Base-by-base conservation (phyloP, 2,888 invertebrate species). In the Bombylius discolor region DNA sequence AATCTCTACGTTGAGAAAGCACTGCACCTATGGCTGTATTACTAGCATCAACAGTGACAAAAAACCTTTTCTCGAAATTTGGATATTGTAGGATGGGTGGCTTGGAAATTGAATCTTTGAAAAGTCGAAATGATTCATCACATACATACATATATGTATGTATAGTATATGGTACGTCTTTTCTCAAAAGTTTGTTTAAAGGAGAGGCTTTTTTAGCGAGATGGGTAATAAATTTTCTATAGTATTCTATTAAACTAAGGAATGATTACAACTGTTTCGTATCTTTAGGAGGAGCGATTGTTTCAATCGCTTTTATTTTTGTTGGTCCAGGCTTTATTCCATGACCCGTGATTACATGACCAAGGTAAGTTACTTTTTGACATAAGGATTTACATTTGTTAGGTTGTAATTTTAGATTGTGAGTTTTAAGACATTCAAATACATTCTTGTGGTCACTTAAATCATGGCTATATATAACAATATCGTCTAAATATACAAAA, bases 51-150 rank as follows among this genome's bases (percentile, higher is more conserved):
- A 7, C 6, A 1, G 39, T 42, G 8, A 42, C 11, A 4, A 11
- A 5, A 11, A 42, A 42, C 11, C 11, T 8, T 42, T 42, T 11
- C 11, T 42, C 39, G 3, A 11, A 42, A 11, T 42, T 11, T 1
- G 39, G 39, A 11, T 11, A 42, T 11, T 42, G 8, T 42, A 42
- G 1, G 8, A 42, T 42, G 11, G 39, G 39, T 23, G 23, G 23
- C 23, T 42, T 50, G 4, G 49, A 47, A 2, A 59, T 34, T 12
- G 34, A 3, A 12, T 39, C 6, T 56, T 53, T 56, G 12, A 52
- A 44, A 14, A 12, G 46, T 31, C 51, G 45, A 23, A 58, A 59
- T 13, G 59, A 39, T 9, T 50, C 31, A 5, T 50, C 42, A 44
- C 50, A 50, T n/a, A n/a, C n/a, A n/a, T n/a, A n/a, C n/a, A n/a